Evolutionary conservation across 1,140 invertebrate species (phyloP), one percentile per base, ranked within the genome.

Genomic region (Leptinotarsa defecta): DNA sequence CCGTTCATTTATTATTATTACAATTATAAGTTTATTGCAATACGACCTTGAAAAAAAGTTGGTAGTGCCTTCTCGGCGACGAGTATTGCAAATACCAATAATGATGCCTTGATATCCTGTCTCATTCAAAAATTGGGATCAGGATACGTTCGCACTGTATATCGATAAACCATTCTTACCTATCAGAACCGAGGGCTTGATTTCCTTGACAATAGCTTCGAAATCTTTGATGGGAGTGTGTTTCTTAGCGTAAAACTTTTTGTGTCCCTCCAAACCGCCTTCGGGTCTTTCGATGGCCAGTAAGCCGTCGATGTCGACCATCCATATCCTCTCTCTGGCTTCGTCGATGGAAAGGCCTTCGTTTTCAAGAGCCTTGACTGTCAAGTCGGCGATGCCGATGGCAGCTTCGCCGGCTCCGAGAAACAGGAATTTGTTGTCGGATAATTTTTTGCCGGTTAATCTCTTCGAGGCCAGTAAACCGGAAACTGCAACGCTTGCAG

Each of bases 401-500:
- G 63, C 62, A 1, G 62, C 24, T 86, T 95, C 95, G 72, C 97
- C 97, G 78, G 97, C 97, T 22, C 97, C 97, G 27, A 96, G 90
- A 85, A 98, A 98, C 19, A 98, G 88, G 84, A 95, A 94, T 74
- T 90, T 94, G 81, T 96, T 93, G 27, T 98, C 93, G 13, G 88
- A 88, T 61, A 98, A 90, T 75, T 90, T 93, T 73, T 91, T 92
- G 52, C 90, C 90, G 0, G 95, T 97, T 19, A 97, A 87, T 79
- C 94, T 89, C 64, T 93, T 89, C 2, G 94, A 92, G 1, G 96
- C 95, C 52, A 97, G 85, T 6, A 99, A 86, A 5, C 97, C 97
- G 34, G 96, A 95, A 24, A 83, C 94, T 15, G 95, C 95, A 1
- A 98, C 97, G 43, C 94, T 91, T 0, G 97, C 97, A 0, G 97